phyloP scores from a whole-genome alignment of 2,888 invertebrate species.

The Stratiomys singularior region DNA sequence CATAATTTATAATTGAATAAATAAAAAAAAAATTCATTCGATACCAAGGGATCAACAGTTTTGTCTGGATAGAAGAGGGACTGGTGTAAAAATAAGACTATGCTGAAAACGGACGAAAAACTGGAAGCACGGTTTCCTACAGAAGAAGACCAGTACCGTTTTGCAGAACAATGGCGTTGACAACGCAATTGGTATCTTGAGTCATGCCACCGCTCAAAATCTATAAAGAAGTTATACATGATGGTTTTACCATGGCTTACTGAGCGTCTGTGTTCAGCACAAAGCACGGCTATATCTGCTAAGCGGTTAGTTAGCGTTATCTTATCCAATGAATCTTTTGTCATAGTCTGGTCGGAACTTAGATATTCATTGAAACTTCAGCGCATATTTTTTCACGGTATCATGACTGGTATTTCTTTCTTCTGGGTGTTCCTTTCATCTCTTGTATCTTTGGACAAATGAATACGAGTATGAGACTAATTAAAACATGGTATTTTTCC shows the following conservation, averaged over 20 bases:
- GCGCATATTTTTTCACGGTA: neutral
- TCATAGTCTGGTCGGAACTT: neutral
- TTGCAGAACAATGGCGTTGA: neutral
- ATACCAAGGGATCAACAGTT: neutral
- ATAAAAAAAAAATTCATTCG: too few relatives aligned
- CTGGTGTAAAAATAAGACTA: too few relatives aligned
- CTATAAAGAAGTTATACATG: neutral
- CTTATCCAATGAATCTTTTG: conserved; percentile 20
- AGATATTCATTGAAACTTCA: neutral
- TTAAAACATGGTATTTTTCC: neutral
- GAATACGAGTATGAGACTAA: conserved; percentile 2
- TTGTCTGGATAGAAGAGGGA: neutral
- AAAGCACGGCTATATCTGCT: neutral
- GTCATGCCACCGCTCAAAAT: neutral
- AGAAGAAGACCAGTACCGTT: too few relatives aligned
- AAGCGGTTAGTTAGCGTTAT: conserved; percentile 25
- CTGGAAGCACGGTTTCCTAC: too few relatives aligned
- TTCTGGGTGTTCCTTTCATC: neutral
- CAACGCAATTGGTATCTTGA: neutral
- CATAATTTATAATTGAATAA: too few relatives aligned
- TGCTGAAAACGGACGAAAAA: neutral
- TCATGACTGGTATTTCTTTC: neutral
- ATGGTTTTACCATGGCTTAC: neutral
- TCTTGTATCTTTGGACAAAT: neutral
- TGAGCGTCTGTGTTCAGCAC: neutral